A percentile compares a stretch with the other conserved stretches of the same genome.
phyloP scores from a whole-genome alignment of 2,113 vertebrate genomes.

The Capra hircus region DNA sequence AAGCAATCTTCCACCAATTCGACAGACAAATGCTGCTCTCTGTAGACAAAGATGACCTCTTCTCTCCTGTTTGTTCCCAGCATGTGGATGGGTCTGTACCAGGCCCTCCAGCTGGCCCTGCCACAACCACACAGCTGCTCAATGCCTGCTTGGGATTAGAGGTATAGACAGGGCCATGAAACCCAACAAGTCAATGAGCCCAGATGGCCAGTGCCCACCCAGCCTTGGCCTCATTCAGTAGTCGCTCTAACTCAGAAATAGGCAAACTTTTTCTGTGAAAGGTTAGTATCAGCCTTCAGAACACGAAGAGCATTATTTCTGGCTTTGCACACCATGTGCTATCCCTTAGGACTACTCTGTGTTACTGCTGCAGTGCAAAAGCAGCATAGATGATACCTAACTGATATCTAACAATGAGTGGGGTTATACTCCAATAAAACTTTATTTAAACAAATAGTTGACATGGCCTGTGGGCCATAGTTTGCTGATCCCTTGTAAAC shows the following conservation, averaged over 20 bases:
- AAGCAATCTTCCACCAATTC: neutral
- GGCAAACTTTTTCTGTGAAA: neutral
- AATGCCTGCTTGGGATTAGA: neutral
- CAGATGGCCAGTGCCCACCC: neutral
- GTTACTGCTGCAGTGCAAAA: no score
- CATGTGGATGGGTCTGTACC: neutral
- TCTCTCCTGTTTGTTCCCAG: neutral
- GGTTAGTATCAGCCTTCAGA: neutral
- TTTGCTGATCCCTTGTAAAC: neutral
- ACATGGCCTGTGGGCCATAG: neutral
- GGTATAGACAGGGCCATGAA: neutral
- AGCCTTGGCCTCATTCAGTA: neutral
- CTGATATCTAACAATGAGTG: neutral
- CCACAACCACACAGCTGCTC: neutral
- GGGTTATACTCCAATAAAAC: neutral
- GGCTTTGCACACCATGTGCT: neutral
- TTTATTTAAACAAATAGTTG: neutral
- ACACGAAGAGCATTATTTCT: neutral
- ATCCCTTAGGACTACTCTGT: neutral
- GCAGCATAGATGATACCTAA: neutral
- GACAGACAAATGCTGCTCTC: neutral
- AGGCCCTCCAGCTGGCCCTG: neutral
- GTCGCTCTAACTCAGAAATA: neutral
- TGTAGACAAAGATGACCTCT: neutral
- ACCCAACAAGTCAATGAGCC: neutral